A percentile compares a stretch with the other conserved stretches of the same genome.
These are phyloP conservation scores for Ictalurus punctatus DNA, from an alignment of 2,113 vertebrate species.

Conservation along the genomic window DNA sequence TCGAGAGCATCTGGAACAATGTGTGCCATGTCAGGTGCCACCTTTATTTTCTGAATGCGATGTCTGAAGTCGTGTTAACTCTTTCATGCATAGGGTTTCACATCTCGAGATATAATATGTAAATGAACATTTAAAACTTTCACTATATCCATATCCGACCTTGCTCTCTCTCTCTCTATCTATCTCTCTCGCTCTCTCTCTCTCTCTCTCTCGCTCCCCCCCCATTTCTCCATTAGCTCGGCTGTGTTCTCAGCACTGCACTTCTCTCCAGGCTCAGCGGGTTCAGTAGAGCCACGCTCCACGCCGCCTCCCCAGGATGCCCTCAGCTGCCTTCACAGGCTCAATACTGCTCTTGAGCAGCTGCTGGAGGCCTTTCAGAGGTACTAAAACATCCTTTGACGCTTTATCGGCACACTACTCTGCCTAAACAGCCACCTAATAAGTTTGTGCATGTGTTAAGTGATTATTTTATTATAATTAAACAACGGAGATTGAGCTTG, in stretches of 20 bases:
- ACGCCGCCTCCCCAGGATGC: slow-evolving; percentile 76
- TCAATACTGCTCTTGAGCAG: slow-evolving; percentile 78
- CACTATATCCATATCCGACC: too few relatives aligned
- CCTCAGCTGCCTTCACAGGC: slow-evolving; percentile 78
- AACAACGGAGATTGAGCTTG: neutral
- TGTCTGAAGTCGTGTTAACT: neutral
- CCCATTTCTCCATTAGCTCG: slow-evolving; percentile 58
- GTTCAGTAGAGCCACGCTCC: slow-evolving; percentile 58
- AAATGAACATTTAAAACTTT: neutral
- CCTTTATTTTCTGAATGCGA: neutral
- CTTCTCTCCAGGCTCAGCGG: slow-evolving; percentile 63
- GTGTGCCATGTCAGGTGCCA: slow-evolving; percentile 81
- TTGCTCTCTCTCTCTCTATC: neutral
- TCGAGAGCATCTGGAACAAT: slow-evolving; percentile 86
- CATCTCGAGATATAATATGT: neutral
- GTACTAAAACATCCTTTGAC: slow-evolving; percentile 60
- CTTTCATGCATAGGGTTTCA: neutral
- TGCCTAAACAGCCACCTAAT: neutral
- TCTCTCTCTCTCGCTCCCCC: slow-evolving; percentile 28
- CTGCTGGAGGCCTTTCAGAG: slow-evolving; percentile 82
- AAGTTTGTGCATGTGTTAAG: neutral
- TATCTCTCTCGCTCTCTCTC: neutral
- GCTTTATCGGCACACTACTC: neutral
- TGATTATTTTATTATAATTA: neutral
- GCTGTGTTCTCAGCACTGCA: slow-evolving; percentile 70